A percentile compares a stretch with the other conserved stretches of the same genome.
phyloP scores from a whole-genome alignment of 2,888 invertebrate species.

The Ophion ventricosus region DNA sequence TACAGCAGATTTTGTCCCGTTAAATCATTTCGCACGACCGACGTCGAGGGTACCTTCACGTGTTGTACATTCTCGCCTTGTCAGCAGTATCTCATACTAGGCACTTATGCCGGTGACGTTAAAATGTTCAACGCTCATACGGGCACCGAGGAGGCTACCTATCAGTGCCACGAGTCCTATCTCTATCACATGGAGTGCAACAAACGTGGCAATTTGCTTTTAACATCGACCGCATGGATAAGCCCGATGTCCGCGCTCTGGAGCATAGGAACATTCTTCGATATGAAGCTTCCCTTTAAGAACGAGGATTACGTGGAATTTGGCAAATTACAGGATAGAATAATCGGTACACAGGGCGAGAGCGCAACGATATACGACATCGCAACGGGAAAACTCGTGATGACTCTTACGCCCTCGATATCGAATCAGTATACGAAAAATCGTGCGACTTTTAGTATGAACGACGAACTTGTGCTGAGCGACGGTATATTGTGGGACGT shows the following conservation, averaged over 20 bases:
- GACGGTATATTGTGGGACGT: conserved; percentile 99
- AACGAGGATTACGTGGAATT: conserved; percentile 97
- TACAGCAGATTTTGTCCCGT: conserved; percentile 93
- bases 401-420: conserved; percentile 90
- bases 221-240: conserved; percentile 95
- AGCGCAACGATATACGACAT: conserved; percentile 95
- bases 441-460: conserved; percentile 96
- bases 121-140: conserved; percentile 93
- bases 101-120: conserved; percentile 96
- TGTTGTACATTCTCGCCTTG: conserved; percentile 88
- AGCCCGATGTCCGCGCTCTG: conserved; percentile 92
- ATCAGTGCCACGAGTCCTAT: conserved; percentile 93
- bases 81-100: conserved; percentile 90
- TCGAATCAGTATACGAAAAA: conserved; percentile 97
- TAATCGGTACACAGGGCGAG: conserved; percentile 95
- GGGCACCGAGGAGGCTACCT: conserved; percentile 91
- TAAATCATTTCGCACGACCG: conserved; percentile 88
- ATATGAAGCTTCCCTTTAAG: conserved; percentile 86
- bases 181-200: conserved; percentile 91
- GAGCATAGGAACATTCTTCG: conserved; percentile 85
- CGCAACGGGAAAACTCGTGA: conserved; percentile 89
- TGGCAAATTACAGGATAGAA: conserved; percentile 93
- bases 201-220: conserved; percentile 89
- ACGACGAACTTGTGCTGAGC: conserved; percentile 94
- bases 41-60: conserved; percentile 90